Conservation (phyloP, 1,140 invertebrate genomes). For the Antheraea pernyi region DNA sequence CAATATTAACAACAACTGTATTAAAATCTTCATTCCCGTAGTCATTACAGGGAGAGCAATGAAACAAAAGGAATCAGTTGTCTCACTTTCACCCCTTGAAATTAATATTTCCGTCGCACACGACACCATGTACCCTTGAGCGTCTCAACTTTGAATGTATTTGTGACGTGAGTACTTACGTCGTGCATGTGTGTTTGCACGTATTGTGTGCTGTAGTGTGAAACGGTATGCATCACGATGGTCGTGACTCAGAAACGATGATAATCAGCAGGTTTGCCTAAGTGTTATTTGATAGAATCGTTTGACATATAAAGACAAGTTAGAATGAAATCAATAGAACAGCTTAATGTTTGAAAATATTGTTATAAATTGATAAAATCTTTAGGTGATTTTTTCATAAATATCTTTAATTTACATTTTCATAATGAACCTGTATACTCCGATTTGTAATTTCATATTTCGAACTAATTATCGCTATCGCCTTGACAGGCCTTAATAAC, state of each 20-base stretch:
- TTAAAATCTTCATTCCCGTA: conserved; percentile 61
- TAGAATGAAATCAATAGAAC: no score
- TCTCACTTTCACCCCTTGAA: conserved; percentile 42
- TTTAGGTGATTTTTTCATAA: no score
- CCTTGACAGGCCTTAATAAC: no score
- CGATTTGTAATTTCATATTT: no score
- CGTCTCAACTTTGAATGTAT: conserved; percentile 52
- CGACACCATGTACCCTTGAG: conserved; percentile 61
- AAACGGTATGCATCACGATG: conserved; percentile 18
- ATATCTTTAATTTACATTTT: no score
- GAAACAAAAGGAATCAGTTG: conserved; percentile 64
- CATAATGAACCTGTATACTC: no score
- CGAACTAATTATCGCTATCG: no score
- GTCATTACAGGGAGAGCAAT: conserved; percentile 64
- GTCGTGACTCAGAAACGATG: conserved; percentile 3
- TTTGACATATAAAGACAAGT: no score
- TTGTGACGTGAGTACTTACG: conserved; percentile 46
- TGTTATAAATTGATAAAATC: no score
- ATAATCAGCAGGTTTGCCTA: not conserved
- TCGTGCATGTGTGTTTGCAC: conserved; percentile 20
- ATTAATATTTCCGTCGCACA: conserved; percentile 55
- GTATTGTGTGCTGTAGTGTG: conserved; percentile 21
- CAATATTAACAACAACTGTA: conserved; percentile 65
- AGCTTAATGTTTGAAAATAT: not conserved
- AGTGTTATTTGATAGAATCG: not conserved